Base-by-base conservation (phyloP, 2,888 invertebrate genomes). In the Tipula confusa region DNA sequence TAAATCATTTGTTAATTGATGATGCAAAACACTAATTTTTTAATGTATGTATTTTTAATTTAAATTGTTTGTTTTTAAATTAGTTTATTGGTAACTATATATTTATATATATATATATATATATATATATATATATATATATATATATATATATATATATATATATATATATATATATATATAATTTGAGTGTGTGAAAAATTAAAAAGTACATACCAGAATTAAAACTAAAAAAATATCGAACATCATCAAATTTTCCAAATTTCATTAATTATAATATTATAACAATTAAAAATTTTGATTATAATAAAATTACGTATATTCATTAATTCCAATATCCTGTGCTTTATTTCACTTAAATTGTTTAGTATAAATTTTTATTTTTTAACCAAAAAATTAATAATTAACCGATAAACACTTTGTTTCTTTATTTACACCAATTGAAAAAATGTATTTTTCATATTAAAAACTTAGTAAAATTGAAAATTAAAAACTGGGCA, bases 301-400 rank as follows among this genome's bases (percentile, higher is more conserved):
- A 64, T 64, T 64, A 64, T 64, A 18, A 64, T 64, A 64, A 64
- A 64, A 64, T 64, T 64, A 64, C 64, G 64, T 64, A 64, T 64
- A 64, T 64, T 64, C 64, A 64, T 64, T 64, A 64, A 64, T 64
- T 64, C 64, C 64, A 64, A 64, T 64, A 64, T 64, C 64, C 64
- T 64, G 64, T 64, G 64, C 64, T 64, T 9, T 64, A 64, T 64
- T 64, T 64, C 64, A 64, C 64, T 64, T 64, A 64, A 64, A 9
- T 64, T 64, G 11, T 64, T 18, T 64, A 64, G 9, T 64, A 64
- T 64, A 64, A 64, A 64, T 64, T 64, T 64, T 64, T 24, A 64
- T 64, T 64, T 18, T 64, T 64, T 24, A 64, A 24, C 64, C 64
- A 64, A 64, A 64, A 24, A 43, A 15, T 15, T 15, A n/a, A 24